Conservation (phyloP, 2,797 vertebrate species). For the Fundulus diaphanus region DNA sequence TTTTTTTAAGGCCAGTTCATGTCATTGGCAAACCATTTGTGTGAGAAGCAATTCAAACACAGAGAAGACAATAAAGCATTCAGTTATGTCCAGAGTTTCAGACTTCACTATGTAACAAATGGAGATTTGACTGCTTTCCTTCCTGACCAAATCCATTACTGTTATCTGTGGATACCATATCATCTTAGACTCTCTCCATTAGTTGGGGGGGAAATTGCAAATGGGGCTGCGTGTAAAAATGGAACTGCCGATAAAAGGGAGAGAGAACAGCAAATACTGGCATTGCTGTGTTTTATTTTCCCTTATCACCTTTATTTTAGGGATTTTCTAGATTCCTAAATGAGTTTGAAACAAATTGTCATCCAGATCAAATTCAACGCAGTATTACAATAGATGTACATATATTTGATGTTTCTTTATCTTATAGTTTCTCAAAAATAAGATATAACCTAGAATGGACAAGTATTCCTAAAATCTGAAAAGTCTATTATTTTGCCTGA, state of each 20-base stretch:
- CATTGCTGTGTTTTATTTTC: neutral
- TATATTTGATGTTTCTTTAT: neutral
- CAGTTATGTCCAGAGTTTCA: constrained; percentile 23
- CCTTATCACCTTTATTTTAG: neutral
- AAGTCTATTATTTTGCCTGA: neutral
- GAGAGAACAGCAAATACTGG: neutral
- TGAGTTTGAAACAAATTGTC: neutral
- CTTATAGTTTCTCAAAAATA: neutral
- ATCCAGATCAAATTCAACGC: neutral
- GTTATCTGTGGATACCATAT: constrained; percentile 35
- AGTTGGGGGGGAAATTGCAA: constrained; percentile 28
- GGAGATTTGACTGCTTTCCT: constrained; percentile 27
- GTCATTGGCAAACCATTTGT: constrained; percentile 36
- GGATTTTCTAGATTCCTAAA: neutral
- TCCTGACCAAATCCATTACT: constrained; percentile 31
- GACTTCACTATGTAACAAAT: constrained; percentile 28
- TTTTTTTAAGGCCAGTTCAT: constrained; percentile 32
- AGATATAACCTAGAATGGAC: neutral
- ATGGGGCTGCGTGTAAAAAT: neutral
- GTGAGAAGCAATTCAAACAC: constrained; percentile 23
- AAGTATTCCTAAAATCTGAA: neutral
- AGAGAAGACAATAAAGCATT: constrained; percentile 17
- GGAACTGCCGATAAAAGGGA: neutral
- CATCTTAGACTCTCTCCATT: constrained; percentile 29
- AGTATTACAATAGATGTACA: neutral